Percentiles rank a stretch among this genome's conserved stretches.
Conservation (phyloP, 1,140 invertebrate species). For the Microplitis demolitor region DNA sequence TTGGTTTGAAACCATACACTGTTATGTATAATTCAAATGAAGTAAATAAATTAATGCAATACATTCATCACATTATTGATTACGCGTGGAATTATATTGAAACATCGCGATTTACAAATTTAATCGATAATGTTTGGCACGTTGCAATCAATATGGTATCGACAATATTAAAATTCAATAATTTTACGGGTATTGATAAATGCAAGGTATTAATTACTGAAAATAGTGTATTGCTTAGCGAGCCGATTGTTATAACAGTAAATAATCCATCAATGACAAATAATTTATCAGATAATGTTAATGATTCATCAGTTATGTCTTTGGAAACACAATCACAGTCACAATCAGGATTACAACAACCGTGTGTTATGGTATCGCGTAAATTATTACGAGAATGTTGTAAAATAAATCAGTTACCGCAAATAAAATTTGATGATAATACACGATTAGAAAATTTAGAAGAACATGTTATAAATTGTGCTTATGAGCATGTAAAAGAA, state of each 20-base stretch:
- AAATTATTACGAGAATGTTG: background rate
- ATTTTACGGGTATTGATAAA: background rate
- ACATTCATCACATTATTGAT: background rate
- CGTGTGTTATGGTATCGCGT: background rate
- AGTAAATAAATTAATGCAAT: background rate
- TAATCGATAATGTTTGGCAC: background rate
- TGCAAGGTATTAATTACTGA: background rate
- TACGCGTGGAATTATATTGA: background rate
- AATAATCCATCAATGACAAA: background rate
- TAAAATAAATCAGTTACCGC: background rate
- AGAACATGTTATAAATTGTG: background rate
- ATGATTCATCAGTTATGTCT: background rate
- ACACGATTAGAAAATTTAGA: background rate
- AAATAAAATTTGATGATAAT: background rate
- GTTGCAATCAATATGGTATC: background rate
- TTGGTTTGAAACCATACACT: background rate
- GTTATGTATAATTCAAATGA: background rate
- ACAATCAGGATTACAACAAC: background rate
- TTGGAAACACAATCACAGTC: too few species aligned
- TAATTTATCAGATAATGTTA: background rate
- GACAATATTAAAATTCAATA: background rate
- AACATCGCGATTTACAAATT: background rate
- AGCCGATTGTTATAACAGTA: background rate
- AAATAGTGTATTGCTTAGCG: background rate
- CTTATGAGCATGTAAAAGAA: background rate